A percentile compares a stretch with the other conserved stretches of the same genome.
These are phyloP conservation scores for Gordius sp. DNA, from an alignment of 2,888 invertebrate species.

Conservation along the genomic window DNA sequence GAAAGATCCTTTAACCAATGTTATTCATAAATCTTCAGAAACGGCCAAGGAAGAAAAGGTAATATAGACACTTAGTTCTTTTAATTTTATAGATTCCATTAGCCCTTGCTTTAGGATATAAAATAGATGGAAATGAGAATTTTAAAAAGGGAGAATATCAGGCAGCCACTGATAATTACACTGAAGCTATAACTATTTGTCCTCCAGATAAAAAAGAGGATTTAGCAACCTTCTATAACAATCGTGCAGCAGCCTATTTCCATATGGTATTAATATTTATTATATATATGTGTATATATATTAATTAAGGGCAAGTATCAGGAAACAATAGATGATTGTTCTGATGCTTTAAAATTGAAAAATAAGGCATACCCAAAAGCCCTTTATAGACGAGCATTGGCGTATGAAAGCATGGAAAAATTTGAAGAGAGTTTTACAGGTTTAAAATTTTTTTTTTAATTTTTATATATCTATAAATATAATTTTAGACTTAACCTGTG, in stretches of 20 bases:
- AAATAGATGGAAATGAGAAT: conserved; percentile 30
- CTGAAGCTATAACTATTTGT: conserved; percentile 31
- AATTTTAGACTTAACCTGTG: conserved; percentile 52
- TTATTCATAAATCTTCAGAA: no score
- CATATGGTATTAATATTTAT: no score
- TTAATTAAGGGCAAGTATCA: conserved; percentile 25
- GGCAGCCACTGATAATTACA: conserved; percentile 31
- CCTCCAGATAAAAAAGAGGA: conserved; percentile 39
- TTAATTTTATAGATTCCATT: not conserved
- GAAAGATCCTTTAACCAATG: no score
- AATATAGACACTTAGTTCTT: no score
- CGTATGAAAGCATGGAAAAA: conserved; percentile 48
- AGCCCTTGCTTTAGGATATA: conserved; percentile 22
- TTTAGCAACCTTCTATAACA: conserved; percentile 70
- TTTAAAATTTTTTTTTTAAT: conserved; percentile 20
- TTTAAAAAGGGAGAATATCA: conserved; percentile 31
- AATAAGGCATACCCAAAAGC: conserved; percentile 21
- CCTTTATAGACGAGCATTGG: conserved; percentile 22
- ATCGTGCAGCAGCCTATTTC: conserved; percentile 76
- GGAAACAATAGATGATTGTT: conserved; percentile 58
- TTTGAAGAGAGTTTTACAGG: conserved; percentile 50
- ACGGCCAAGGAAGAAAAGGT: no score
- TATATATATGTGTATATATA: not conserved
- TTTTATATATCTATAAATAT: conserved; percentile 16
- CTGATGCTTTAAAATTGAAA: conserved; percentile 45